Evolutionary conservation across 2,113 vertebrate species (phyloP), one percentile per base, ranked within the genome.

Genomic region (Silurus meridionalis): DNA sequence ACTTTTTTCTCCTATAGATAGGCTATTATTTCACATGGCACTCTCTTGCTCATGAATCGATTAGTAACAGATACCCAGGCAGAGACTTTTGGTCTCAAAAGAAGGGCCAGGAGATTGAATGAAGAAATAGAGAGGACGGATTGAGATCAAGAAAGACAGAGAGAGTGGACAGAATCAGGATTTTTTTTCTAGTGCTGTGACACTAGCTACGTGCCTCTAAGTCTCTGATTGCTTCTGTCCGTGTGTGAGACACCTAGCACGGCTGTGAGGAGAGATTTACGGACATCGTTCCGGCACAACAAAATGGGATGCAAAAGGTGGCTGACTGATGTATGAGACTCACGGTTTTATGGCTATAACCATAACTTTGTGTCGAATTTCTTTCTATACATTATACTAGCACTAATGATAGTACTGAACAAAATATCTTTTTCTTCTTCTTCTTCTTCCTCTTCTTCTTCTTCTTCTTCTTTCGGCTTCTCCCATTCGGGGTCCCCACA

Each of bases 21-120:
- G 88, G 90, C 90, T 91, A 90, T 93, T 92, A 93, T 91, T 91
- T 85, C 87, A 88, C 88, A 72, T 90, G 64, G 21, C 52, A 67
- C 84, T 71, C 86, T 84, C 86, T 86, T 80, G 86, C 87, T 80
- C 57, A 82, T 88, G 52, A 92, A 91, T 87, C 85, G 80, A 92
- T 91, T 90, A 78, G 88, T 83, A 87, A 90, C 64, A 88, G 83
- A 87, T 67, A 88, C 61, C 63, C 64, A 85, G 85, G 87, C 88
- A 83, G 87, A 91, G 64, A 85, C n/a, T 79, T 37, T 78, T 69
- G 82, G 82, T 84, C 80, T 87, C 55, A 74, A 75, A 67, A 37
- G 37, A 58, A 28, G 61, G 79, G 46, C 66, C 64, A 46, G 83
- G 81, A 81, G 84, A 69, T 85, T 74, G 86, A 89, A 82, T 46